Conservation (phyloP, 35 echinoderm and acorn worm species). For the Ptychodera flava region DNA sequence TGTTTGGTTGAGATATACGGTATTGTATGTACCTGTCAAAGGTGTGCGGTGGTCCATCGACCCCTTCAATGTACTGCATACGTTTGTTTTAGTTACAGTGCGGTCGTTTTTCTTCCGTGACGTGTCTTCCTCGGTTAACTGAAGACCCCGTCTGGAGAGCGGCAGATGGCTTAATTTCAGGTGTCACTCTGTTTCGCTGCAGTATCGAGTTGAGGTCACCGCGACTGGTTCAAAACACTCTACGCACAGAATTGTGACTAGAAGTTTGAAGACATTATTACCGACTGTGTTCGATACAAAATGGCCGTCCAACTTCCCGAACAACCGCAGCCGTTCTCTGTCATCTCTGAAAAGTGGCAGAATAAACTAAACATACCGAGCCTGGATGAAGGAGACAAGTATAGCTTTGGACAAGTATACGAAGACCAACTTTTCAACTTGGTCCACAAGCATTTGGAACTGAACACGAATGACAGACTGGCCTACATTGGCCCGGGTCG, state of each 20-base stretch:
- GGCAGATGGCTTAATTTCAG: background rate
- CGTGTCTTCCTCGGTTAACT: too few species aligned
- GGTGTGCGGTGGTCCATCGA: background rate
- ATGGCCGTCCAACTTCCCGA: constrained; percentile 20
- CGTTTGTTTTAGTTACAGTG: too few species aligned
- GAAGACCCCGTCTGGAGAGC: background rate
- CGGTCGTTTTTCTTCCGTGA: too few species aligned
- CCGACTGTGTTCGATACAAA: background rate
- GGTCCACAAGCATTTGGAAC: constrained; percentile 93
- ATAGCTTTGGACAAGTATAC: constrained; percentile 83
- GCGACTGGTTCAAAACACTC: background rate
- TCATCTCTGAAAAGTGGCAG: constrained; percentile 88
- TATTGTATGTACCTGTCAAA: background rate
- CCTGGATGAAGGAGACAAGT: constrained; percentile 47
- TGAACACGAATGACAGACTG: constrained; percentile 87
- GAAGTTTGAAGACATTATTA: background rate
- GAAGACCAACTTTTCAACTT: constrained; percentile 74
- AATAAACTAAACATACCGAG: constrained; percentile 44
- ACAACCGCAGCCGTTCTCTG: constrained; percentile 76
- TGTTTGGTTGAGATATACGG: background rate
- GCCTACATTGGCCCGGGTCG: constrained; percentile 83
- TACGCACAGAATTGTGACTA: background rate
- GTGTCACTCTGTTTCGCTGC: too few species aligned
- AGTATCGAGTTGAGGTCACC: too few species aligned
- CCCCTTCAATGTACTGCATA: background rate